These are phyloP conservation scores for Tetranychus truncatus DNA, from an alignment of 2,888 invertebrate species.

Conservation along the genomic window DNA sequence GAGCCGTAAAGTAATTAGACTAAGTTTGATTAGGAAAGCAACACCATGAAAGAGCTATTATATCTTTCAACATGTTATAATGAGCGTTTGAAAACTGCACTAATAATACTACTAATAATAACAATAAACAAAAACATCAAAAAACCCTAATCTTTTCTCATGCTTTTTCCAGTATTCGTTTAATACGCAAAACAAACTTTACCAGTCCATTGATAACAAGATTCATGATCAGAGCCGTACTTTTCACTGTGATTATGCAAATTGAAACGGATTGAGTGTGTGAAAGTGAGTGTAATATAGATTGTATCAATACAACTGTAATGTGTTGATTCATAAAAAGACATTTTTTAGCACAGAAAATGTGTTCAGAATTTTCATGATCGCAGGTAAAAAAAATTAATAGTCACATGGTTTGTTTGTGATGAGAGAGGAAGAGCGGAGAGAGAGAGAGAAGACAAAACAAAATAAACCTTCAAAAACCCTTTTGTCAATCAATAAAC, in stretches of 20 bases:
- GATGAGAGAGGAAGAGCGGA: not conserved
- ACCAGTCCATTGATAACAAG: not conserved
- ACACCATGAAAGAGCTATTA: not conserved
- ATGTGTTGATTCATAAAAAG: not conserved
- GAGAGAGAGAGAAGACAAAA: not conserved
- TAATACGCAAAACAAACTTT: not conserved
- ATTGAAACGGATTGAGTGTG: not conserved
- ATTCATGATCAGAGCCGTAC: not conserved
- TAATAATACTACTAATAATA: not conserved
- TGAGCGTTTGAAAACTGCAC: not conserved
- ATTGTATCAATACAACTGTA: too few relatives aligned
- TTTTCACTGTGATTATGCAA: not conserved
- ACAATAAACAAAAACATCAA: not conserved
- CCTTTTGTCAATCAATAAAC: not conserved
- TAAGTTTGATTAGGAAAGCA: constrained; percentile 1
- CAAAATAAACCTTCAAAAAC: not conserved
- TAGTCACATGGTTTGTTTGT: not conserved
- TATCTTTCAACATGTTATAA: not conserved
- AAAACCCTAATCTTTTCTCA: not conserved
- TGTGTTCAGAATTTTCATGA: not conserved
- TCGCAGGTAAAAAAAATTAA: not conserved
- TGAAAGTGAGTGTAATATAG: too few relatives aligned
- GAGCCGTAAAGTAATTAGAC: constrained; percentile 1
- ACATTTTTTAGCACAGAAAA: not conserved
- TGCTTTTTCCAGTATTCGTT: not conserved